Evolutionary conservation across 2,113 vertebrate genomes (phyloP).

Genomic region (Ciconia stormi): DNA sequence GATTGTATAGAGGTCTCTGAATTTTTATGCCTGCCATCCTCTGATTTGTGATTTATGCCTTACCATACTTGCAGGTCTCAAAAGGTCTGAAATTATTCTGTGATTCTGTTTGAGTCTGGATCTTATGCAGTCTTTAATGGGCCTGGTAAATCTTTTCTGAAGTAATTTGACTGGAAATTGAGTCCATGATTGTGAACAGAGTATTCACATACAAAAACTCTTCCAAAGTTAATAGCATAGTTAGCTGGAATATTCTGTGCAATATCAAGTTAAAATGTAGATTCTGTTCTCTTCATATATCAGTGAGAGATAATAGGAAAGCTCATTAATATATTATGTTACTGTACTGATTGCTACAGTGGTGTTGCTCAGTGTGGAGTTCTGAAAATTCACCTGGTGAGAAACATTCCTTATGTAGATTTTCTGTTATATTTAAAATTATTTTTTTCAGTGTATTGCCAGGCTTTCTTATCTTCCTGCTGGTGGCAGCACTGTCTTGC

Average conservation of each 20-base stretch:
- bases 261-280: constrained; percentile 15
- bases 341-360: background rate
- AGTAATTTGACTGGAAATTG: constrained; percentile 57
- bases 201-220: constrained; percentile 7
- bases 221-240: background rate
- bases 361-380: background rate
- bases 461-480: constrained; percentile 37
- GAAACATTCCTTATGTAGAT: background rate
- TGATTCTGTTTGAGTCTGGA: constrained; percentile 30
- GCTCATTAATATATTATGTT: constrained; percentile 21
- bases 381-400: background rate
- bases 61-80: background rate
- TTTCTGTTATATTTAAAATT: background rate
- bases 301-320: background rate
- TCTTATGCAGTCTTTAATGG: constrained; percentile 41
- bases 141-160: constrained; percentile 13
- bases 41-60: constrained; percentile 3
- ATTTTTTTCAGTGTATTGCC: background rate
- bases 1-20: constrained; percentile 22
- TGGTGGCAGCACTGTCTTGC: constrained; percentile 65
- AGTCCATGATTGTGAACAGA: constrained; percentile 22
- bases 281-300: background rate
- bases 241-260: constrained; percentile 6
- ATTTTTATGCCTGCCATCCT: constrained; percentile 27
- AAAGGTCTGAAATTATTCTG: constrained; percentile 29